Base-by-base conservation (phyloP, 1,140 invertebrate species). In the Linepithema humile region DNA sequence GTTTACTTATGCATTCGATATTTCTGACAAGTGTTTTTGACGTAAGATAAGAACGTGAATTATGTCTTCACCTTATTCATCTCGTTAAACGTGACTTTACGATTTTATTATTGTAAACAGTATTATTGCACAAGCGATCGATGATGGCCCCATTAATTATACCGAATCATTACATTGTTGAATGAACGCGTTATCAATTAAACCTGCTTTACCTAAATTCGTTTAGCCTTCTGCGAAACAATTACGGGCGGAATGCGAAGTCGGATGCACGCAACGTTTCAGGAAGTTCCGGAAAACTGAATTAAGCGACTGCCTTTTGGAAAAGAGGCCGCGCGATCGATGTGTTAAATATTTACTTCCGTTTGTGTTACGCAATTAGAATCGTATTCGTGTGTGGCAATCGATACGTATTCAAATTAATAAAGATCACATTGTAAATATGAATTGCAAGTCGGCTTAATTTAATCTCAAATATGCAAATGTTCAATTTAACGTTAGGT, bases 111-210 rank as follows among this genome's bases (percentile, higher is more conserved):
- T 72, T 5, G 3, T 38, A 55, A 50, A 12, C n/a, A 35, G 45
- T 4, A 17, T 32, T 70, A 26, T 32, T n/a, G n/a, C n/a, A n/a
- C n/a, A 53, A 50, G n/a, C 26, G 26, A 69, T 55, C 43, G 20
- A 38, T 35, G 12, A n/a, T n/a, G n/a, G 45, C n/a, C n/a, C 15
- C 32, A 38, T 55, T 55, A 53, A n/a, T 1, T 72, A 38, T 23
- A 12, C 3, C 20, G 3, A 20, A 38, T 72, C 1, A 20, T 70
- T 53, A 50, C 40, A 10, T 69, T 29, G 50, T 20, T 17, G 7
- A 72, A 55, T 55, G 48, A 72, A 53, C 20, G 17, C 26, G 69
- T 72, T 72, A 72, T 72, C 45, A 53, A 72, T 72, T 38, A 53
- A 72, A 72, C 20, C 32, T 70, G 45, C n/a, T 53, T 29, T 17